phyloP scores from a whole-genome alignment of 2,888 invertebrate genomes.

The Leptinotarsa haldemani region DNA sequence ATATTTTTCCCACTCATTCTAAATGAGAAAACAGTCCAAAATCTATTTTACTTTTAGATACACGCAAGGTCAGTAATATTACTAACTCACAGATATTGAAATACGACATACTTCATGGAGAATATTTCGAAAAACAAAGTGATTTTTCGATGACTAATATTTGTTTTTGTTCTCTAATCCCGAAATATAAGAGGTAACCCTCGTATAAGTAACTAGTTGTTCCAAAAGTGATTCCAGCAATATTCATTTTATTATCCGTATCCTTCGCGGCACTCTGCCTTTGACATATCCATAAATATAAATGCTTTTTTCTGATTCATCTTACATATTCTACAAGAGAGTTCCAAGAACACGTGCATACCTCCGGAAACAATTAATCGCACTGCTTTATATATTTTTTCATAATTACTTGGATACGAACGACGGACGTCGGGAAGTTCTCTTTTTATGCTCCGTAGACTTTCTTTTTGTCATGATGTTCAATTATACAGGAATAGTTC shows the following conservation, averaged over 20 bases:
- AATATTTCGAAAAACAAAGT: too few species aligned
- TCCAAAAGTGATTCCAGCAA: not conserved
- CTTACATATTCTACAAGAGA: not conserved
- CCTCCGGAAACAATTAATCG: constrained; percentile 14
- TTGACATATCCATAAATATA: constrained; percentile 15
- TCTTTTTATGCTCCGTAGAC: constrained; percentile 2
- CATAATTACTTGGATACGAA: constrained; percentile 8
- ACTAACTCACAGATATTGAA: too few species aligned
- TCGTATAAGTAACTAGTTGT: not conserved
- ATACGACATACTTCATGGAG: too few species aligned
- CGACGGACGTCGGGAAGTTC: constrained; percentile 8
- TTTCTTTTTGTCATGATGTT: not conserved
- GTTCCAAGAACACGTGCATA: not conserved
- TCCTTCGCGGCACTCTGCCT: constrained; percentile 2
- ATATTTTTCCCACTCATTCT: too few species aligned
- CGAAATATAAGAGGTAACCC: too few species aligned
- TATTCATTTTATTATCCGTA: constrained; percentile 5
- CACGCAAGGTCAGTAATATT: too few species aligned
- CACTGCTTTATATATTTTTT: constrained; percentile 11
- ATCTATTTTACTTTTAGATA: too few species aligned
- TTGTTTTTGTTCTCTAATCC: too few species aligned
- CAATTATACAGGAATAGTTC: not conserved
- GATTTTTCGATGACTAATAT: too few species aligned
- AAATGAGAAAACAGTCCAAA: too few species aligned
- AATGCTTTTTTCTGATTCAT: not conserved